A percentile compares a stretch with the other conserved stretches of the same genome.
These are phyloP conservation scores for Baronia brevicornis DNA, from an alignment of 2,888 invertebrate species.

Conservation along the genomic window DNA sequence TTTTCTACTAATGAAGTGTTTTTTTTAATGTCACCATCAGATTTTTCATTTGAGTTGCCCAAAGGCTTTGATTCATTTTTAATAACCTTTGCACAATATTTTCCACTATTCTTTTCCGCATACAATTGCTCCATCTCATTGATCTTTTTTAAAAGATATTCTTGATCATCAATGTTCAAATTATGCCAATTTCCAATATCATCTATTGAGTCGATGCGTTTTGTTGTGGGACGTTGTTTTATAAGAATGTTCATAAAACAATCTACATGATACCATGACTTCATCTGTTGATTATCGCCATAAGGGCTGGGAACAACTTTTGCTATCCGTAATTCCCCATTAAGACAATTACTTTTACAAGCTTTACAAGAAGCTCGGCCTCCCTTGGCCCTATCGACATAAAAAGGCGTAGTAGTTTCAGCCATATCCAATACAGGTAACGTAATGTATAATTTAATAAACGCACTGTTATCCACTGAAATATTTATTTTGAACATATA, in stretches of 20 bases:
- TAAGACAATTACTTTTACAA: slow-evolving; percentile 86
- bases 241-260: slow-evolving; percentile 88
- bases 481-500: no score
- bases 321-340: slow-evolving; percentile 83
- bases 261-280: slow-evolving; percentile 87
- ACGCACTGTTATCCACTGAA: slow-evolving; percentile 4
- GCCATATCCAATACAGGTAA: slow-evolving; percentile 33
- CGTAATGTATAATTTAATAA: slow-evolving; percentile 9
- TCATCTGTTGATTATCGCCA: slow-evolving; percentile 83
- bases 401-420: slow-evolving; percentile 66
- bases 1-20: slow-evolving; percentile 22
- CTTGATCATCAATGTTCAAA: slow-evolving; percentile 80
- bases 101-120: slow-evolving; percentile 65
- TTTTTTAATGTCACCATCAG: slow-evolving; percentile 19
- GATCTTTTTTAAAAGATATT: slow-evolving; percentile 77
- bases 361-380: slow-evolving; percentile 90
- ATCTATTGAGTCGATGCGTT: slow-evolving; percentile 84
- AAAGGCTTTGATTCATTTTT: slow-evolving; percentile 41
- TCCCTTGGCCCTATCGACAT: slow-evolving; percentile 86
- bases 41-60: slow-evolving; percentile 6
- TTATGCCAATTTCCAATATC: slow-evolving; percentile 87
- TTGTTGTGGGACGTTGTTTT: slow-evolving; percentile 87
- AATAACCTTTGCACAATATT: slow-evolving; percentile 54
- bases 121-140: slow-evolving; percentile 76
- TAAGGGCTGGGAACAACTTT: slow-evolving; percentile 88